A percentile compares a stretch with the other conserved stretches of the same genome.
Evolutionary conservation across 2,797 vertebrate genomes (phyloP).

Genomic region (Furcifer pardalis): DNA sequence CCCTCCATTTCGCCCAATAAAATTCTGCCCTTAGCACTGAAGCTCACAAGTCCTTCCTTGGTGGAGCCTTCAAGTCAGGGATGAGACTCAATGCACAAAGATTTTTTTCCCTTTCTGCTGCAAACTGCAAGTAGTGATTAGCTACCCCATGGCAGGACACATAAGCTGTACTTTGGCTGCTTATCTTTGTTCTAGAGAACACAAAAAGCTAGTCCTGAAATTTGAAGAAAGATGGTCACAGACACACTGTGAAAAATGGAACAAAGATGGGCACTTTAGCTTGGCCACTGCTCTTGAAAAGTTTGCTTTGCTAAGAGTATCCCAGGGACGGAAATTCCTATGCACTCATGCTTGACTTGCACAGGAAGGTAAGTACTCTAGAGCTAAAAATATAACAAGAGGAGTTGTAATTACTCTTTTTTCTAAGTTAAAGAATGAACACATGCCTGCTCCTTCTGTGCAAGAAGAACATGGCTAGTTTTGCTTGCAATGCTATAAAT

Average conservation of each 20-base stretch:
- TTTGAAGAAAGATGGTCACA: background rate
- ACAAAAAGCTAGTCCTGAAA: background rate
- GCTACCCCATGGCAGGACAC: background rate
- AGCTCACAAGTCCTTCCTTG: too few species aligned
- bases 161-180: background rate
- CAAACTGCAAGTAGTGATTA: background rate
- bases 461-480: background rate
- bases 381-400: background rate
- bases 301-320: background rate
- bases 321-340: background rate
- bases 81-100: background rate
- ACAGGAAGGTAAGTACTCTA: background rate
- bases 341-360: background rate
- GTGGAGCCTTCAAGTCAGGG: background rate
- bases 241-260: background rate
- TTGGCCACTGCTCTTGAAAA: background rate
- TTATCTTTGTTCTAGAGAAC: background rate
- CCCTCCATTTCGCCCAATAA: too few species aligned
- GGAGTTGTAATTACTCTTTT: background rate
- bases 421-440: background rate
- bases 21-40: too few species aligned
- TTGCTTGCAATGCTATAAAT: background rate
- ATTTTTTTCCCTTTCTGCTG: background rate
- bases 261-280: background rate
- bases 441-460: background rate